Percentiles rank a stretch among this genome's conserved stretches.
Evolutionary conservation across 2,113 vertebrate genomes (phyloP).

Genomic region (Dryoscopus gambensis): DNA sequence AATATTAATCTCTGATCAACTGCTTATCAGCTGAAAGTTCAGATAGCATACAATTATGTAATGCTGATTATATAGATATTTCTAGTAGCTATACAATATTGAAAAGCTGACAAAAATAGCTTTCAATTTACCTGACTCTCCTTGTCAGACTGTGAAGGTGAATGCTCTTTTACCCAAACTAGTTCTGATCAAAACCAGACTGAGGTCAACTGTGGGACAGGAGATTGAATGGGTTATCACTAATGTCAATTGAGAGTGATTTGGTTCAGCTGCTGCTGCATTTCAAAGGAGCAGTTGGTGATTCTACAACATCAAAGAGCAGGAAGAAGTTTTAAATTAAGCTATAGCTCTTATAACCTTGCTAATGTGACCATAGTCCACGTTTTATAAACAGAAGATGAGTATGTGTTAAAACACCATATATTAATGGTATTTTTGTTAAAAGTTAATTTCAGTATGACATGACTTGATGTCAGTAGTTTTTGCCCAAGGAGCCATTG

Average conservation of each 20-base stretch:
- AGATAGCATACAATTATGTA: not conserved
- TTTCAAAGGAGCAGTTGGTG: conserved; percentile 28
- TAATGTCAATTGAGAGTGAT: not conserved
- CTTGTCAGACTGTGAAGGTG: conserved; percentile 53
- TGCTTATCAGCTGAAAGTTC: not conserved
- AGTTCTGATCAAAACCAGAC: conserved; percentile 51
- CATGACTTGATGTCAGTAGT: not conserved
- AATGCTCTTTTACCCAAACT: not conserved
- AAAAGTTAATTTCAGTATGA: not conserved
- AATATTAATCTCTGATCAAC: conserved; percentile 1
- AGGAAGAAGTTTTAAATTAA: not conserved
- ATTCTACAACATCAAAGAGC: conserved; percentile 36
- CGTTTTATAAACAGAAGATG: not conserved
- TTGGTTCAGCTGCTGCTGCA: conserved; percentile 38
- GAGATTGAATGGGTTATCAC: conserved; percentile 41
- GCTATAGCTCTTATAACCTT: not conserved
- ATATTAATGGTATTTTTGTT: not conserved
- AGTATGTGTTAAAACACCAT: not conserved
- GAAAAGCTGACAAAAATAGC: conserved; percentile 8
- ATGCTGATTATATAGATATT: conserved; percentile 9
- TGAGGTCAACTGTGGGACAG: conserved; percentile 39
- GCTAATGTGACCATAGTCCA: not conserved
- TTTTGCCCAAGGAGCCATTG: not conserved
- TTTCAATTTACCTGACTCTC: conserved; percentile 33
- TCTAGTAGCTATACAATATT: not conserved